Base-by-base conservation (phyloP, 2,888 invertebrate species). In the Kuschelorhynchus macadamiae region DNA sequence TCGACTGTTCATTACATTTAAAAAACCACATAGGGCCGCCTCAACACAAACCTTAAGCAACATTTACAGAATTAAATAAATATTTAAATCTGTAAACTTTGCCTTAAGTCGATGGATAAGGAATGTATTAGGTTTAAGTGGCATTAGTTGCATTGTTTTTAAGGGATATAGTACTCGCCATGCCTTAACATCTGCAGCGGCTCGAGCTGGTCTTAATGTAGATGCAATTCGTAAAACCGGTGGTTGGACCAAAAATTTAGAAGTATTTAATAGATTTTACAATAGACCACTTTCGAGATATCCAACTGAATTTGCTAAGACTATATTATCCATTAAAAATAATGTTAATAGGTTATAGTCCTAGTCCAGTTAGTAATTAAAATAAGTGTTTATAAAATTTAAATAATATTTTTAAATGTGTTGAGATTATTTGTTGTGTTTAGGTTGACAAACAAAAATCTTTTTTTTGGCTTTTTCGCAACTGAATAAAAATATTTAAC, bases 81-180 rank as follows among this genome's bases (percentile, higher is more conserved):
- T n/a, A n/a, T n/a, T n/a, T n/a, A n/a, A n/a, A n/a, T n/a, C n/a
- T n/a, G n/a, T n/a, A n/a, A n/a, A n/a, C n/a, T n/a, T n/a, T n/a
- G n/a, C n/a, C 7, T 25, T 25, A 25, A 25, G 25, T 7, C 25
- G 25, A 25, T 25, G 25, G 25, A 25, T 25, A 3, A 25, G 4
- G 16, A 44, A 44, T 44, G 5, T 44, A 44, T 18, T 44, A 44
- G 18, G 44, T 44, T 44, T 44, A 44, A 44, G 44, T 44, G 44
- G 44, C 44, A 44, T 44, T 44, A 16, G 16, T 17, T 8, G 16
- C 11, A 18, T 8, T 44, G 16, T 25, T 25, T 25, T 25, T 25
- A 25, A 25, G 7, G 25, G 25, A 25, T 25, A 25, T 25, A 25
- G 25, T 18, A 44, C 44, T 18, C 44, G 44, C 5, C 44, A 44